These are phyloP conservation scores for Parnassius glacialis DNA, from an alignment of 2,888 invertebrate genomes.

Conservation along the genomic window DNA sequence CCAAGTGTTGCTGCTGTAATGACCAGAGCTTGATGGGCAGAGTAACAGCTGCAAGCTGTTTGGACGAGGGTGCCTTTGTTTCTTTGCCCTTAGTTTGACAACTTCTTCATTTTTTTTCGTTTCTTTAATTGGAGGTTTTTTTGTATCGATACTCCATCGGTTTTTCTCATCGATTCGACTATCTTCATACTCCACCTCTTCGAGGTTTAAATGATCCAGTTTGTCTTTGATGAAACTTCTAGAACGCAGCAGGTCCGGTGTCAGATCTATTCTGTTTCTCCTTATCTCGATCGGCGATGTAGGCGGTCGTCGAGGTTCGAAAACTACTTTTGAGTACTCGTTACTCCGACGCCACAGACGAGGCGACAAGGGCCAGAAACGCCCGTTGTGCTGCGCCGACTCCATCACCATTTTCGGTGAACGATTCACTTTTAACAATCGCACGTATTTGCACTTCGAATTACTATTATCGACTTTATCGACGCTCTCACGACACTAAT, in stretches of 20 bases:
- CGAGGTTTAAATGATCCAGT: slow-evolving; percentile 59
- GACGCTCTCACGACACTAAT: slow-evolving; percentile 36
- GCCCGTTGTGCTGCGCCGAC: slow-evolving; percentile 62
- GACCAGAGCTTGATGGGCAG: slow-evolving; percentile 71
- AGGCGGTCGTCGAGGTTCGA: slow-evolving; percentile 68
- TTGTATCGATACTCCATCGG: slow-evolving; percentile 63
- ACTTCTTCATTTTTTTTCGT: slow-evolving; percentile 57
- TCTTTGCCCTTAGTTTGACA: slow-evolving; percentile 66
- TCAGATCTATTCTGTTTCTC: slow-evolving; percentile 46
- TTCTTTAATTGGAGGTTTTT: slow-evolving; percentile 63
- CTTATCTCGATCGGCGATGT: slow-evolving; percentile 62
- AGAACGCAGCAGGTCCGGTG: slow-evolving; percentile 63
- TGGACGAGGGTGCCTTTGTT: slow-evolving; percentile 67
- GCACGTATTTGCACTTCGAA: slow-evolving; percentile 31
- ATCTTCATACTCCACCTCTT: slow-evolving; percentile 36
- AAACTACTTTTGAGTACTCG: slow-evolving; percentile 74
- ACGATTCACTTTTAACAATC: slow-evolving; percentile 35
- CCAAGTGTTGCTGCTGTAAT: slow-evolving; percentile 75
- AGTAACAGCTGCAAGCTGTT: slow-evolving; percentile 71
- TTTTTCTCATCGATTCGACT: slow-evolving; percentile 39
- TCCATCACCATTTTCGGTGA: slow-evolving; percentile 72
- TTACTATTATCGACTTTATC: slow-evolving; percentile 49
- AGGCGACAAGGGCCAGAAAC: slow-evolving; percentile 74
- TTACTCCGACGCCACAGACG: slow-evolving; percentile 72
- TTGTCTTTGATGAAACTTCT: slow-evolving; percentile 60